A percentile compares a stretch with the other conserved stretches of the same genome.
Evolutionary conservation across 2,888 invertebrate species (phyloP).

Genomic region (Agrilus biguttatus): DNA sequence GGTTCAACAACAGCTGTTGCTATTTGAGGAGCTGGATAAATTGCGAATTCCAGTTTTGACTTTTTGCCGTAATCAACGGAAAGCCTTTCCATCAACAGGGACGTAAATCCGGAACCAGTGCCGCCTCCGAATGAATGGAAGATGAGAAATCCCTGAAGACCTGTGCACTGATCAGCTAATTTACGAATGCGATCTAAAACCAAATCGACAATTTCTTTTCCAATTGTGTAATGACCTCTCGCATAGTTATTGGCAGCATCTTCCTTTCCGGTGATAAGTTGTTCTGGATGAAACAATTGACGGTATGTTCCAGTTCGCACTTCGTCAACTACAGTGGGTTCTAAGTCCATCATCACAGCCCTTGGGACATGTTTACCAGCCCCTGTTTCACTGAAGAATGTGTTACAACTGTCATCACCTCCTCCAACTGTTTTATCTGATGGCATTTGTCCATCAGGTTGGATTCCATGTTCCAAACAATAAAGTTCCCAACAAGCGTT

Average conservation of each 20-base stretch:
- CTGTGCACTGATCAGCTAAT: constrained; percentile 46
- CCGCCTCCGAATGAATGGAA: constrained; percentile 50
- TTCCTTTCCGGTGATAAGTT: constrained; percentile 68
- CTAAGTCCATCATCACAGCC: constrained; percentile 68
- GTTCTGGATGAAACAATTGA: constrained; percentile 64
- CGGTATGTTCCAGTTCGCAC: constrained; percentile 51
- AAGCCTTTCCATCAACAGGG: constrained; percentile 29
- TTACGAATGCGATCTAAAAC: constrained; percentile 54
- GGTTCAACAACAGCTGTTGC: constrained; percentile 39
- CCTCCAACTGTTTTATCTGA: constrained; percentile 13
- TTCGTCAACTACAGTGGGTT: constrained; percentile 66
- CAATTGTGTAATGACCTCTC: constrained; percentile 67
- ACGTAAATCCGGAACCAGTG: constrained; percentile 50
- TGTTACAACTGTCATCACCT: constrained; percentile 37
- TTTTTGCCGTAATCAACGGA: constrained; percentile 7
- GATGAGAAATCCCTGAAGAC: constrained; percentile 44
- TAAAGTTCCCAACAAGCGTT: constrained; percentile 67
- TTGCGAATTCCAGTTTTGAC: constrained; percentile 23
- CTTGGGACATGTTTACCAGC: constrained; percentile 73
- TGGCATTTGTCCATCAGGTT: too few species aligned
- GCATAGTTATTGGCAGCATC: constrained; percentile 81
- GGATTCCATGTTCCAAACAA: constrained; percentile 60
- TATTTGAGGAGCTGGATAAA: constrained; percentile 11
- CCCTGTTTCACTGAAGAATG: constrained; percentile 62
- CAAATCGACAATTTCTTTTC: constrained; percentile 54